A percentile compares a stretch with the other conserved stretches of the same genome.
These are phyloP conservation scores for Cryptosula pallasiana DNA, from an alignment of 2,888 invertebrate genomes.

Conservation along the genomic window DNA sequence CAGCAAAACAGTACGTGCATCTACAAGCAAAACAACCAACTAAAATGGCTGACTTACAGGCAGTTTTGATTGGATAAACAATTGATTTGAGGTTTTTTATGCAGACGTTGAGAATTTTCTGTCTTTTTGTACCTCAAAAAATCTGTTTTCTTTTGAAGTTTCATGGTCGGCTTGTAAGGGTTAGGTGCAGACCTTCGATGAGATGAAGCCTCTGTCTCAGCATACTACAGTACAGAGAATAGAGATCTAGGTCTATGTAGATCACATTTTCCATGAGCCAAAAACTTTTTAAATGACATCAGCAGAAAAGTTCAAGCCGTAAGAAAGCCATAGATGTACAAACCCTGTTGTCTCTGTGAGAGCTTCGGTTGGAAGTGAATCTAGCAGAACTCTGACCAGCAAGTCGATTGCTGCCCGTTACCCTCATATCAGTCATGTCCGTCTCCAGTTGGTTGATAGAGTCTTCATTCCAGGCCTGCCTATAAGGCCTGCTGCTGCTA, in stretches of 20 bases:
- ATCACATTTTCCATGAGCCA: too few species aligned
- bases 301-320: too few species aligned
- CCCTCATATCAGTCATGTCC: constrained; percentile 18
- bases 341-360: constrained; percentile 9
- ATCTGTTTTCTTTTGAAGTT: constrained; percentile 49
- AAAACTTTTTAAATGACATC: too few species aligned
- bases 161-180: constrained; percentile 40
- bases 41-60: too few species aligned
- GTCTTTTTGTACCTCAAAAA: constrained; percentile 44
- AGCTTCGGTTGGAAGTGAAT: constrained; percentile 9
- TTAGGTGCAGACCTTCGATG: background rate
- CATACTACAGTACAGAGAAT: background rate
- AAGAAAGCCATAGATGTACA: too few species aligned
- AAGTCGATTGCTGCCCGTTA: background rate
- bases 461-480: constrained; percentile 18
- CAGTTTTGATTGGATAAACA: too few species aligned
- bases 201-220: background rate
- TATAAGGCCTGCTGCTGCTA: background rate
- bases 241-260: too few species aligned
- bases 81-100: too few species aligned
- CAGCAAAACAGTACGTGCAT: constrained; percentile 48
- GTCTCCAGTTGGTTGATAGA: constrained; percentile 5
- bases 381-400: constrained; percentile 8
- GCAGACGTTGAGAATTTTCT: too few species aligned
- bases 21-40: too few species aligned